A percentile compares a stretch with the other conserved stretches of the same genome.
phyloP scores from a whole-genome alignment of 2,888 invertebrate species.

The Sinodicranocentrus sp. region DNA sequence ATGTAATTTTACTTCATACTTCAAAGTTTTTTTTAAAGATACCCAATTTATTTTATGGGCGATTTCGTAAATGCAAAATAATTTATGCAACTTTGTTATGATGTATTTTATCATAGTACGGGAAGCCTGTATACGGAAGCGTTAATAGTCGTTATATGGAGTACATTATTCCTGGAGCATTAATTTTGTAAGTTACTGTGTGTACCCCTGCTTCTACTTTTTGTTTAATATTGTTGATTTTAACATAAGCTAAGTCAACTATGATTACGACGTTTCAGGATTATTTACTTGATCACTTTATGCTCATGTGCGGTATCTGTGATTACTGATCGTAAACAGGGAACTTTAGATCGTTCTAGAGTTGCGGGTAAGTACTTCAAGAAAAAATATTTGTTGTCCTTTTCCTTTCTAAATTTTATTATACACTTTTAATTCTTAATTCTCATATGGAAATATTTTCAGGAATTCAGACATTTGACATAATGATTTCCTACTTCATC shows the following conservation, averaged over 20 bases:
- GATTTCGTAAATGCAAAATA: neutral
- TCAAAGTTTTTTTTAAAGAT: too few relatives aligned
- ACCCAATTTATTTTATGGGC: too few relatives aligned
- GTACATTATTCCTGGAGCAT: slow-evolving; percentile 61
- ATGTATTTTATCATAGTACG: neutral
- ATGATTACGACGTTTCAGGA: too few relatives aligned
- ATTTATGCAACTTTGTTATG: neutral
- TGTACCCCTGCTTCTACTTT: too few relatives aligned
- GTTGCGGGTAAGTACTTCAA: slow-evolving; percentile 23
- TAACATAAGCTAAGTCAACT: too few relatives aligned
- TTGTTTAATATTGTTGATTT: too few relatives aligned
- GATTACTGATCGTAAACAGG: slow-evolving; percentile 65
- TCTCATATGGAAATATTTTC: neutral
- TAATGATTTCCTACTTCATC: slow-evolving; percentile 54
- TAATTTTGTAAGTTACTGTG: slow-evolving; percentile 53
- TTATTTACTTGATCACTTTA: slow-evolving; percentile 63
- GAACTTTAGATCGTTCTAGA: slow-evolving; percentile 62
- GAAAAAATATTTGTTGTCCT: too few relatives aligned
- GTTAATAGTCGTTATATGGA: slow-evolving; percentile 53
- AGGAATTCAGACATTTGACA: slow-evolving; percentile 49
- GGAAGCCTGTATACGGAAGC: slow-evolving; percentile 49
- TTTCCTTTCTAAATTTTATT: neutral
- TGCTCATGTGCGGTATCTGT: slow-evolving; percentile 53
- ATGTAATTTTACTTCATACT: too few relatives aligned
- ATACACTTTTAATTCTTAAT: neutral